Percentiles rank a stretch among this genome's conserved stretches.
phyloP scores from a whole-genome alignment of 2,888 invertebrate genomes.

The Theodoxus fluviatilis region DNA sequence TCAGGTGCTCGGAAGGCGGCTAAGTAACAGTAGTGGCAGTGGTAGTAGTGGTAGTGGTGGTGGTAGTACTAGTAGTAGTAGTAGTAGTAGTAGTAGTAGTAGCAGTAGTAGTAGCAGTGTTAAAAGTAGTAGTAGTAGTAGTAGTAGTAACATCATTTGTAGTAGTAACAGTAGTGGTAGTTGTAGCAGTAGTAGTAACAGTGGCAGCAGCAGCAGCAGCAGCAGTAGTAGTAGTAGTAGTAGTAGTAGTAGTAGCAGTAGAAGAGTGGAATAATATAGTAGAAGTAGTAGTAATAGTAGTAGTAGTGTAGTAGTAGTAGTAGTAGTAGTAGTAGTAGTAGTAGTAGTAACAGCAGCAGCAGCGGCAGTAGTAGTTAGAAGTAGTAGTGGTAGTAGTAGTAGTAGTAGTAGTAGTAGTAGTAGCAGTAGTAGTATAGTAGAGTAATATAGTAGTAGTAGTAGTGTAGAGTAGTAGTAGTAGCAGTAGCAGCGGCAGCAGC shows the following conservation, averaged over 20 bases:
- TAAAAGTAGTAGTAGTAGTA: no score
- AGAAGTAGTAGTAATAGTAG: neutral
- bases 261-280: neutral
- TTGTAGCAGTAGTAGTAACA: no score
- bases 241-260: neutral
- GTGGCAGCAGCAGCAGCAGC: no score
- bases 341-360: neutral
- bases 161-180: no score
- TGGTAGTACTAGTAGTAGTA: no score
- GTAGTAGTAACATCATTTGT: no score
- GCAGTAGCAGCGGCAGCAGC: neutral
- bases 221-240: neutral
- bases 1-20: no score
- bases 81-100: no score
- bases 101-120: no score
- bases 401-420: conserved; percentile 2
- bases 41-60: no score
- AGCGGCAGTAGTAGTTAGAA: neutral
- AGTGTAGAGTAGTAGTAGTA: neutral
- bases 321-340: neutral
- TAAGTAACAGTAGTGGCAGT: no score
- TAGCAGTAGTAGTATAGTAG: neutral
- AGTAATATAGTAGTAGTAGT: neutral
- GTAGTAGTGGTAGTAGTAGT: neutral
- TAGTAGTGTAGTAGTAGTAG: neutral